Evolutionary conservation across 2,888 invertebrate genomes (phyloP), one percentile per base, ranked within the genome.

Genomic region (Monoplex corrugatus): DNA sequence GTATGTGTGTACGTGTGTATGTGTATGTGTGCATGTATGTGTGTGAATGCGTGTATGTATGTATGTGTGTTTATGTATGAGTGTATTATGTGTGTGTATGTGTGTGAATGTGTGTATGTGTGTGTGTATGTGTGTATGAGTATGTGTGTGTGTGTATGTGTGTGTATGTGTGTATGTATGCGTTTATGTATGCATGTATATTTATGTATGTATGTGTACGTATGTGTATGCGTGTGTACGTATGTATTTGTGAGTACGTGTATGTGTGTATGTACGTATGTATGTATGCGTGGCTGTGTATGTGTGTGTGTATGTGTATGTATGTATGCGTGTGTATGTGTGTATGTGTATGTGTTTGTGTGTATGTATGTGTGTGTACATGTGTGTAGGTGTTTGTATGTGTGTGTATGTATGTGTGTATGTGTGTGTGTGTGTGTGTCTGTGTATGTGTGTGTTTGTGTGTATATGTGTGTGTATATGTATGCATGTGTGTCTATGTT

Each of bases 271-370:
- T 86, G 68, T 38, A 63, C 19, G 63, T 86, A 40, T 57, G 86
- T 57, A 40, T 86, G 86, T 63, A 40, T 10, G 38, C 35, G 86
- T 40, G 63, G 13, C 63, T 10, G 86, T 32, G 86, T 63, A 63
- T 63, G 38, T 86, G 86, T 35, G 38, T 57, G 63, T n/a, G 86
- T 57, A 63, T 23, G 63, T 85, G 85, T 45, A 28, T 85, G 57
- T 85, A 35, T 45, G 57, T 45, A n/a, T 85, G 85, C 45, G 85
- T 45, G 50, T 85, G 85, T 45, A n/a, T 85, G 85, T 85, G 50
- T 45, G 85, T 45, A 45, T 86, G 86, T 86, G 86, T 57, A 38
- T 57, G 35, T 43, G 75, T 43, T 23, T 35, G 68, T 10, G 38
- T n/a, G 85, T n/a, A n/a, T n/a, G 86, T 35, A 50, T 28, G n/a